Percentiles rank a stretch among this genome's conserved stretches.
Conservation (phyloP, 2,113 vertebrate genomes). For the Craseonycteris thonglongyai region DNA sequence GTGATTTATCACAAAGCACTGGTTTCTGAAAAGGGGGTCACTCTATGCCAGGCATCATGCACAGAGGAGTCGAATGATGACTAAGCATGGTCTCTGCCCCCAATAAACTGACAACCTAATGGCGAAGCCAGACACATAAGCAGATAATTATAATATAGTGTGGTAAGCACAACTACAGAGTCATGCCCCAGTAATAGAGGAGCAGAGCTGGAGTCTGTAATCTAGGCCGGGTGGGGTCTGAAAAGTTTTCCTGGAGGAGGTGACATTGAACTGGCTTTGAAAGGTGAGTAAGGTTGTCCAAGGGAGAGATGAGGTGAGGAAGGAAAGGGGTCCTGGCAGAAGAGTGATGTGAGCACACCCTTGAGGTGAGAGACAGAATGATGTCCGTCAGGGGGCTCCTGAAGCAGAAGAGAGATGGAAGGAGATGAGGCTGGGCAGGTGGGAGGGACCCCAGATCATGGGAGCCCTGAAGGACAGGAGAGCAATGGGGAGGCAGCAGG, state of each 20-base stretch:
- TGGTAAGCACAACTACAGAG: background rate
- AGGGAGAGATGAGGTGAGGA: background rate
- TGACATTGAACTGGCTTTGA: background rate
- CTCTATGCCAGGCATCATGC: background rate
- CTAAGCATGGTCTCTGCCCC: background rate
- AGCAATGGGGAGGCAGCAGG: background rate
- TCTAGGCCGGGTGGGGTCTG: conserved; percentile 38
- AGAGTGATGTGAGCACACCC: background rate
- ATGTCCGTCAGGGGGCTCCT: background rate
- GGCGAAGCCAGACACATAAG: conserved; percentile 3
- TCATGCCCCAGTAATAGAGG: background rate
- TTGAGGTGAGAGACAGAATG: background rate
- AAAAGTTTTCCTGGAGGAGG: background rate
- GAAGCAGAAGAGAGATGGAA: background rate
- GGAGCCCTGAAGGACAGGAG: background rate
- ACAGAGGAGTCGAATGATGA: background rate
- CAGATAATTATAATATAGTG: conserved; percentile 39
- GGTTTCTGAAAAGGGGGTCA: background rate
- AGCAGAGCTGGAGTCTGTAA: conserved; percentile 41
- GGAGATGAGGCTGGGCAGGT: background rate
- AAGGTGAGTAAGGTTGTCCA: background rate
- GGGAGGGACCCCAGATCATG: background rate
- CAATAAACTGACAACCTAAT: background rate
- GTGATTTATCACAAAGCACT: background rate
- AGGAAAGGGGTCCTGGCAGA: background rate